Conservation (phyloP, 2,113 vertebrate genomes). For the Raja brachyura region DNA sequence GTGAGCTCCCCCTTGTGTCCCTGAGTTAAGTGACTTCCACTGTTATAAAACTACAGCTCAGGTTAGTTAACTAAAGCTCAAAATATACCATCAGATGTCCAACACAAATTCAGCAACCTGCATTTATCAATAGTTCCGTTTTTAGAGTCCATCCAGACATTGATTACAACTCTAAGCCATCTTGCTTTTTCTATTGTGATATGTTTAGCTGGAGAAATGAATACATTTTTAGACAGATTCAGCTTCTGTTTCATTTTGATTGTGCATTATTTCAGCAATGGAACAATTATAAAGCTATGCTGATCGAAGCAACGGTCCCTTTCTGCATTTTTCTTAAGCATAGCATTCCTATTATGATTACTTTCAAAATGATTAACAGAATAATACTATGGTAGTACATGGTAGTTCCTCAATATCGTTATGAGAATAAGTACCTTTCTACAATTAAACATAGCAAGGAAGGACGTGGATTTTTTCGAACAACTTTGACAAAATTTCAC, state of each 20-base stretch:
- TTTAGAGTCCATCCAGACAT: not conserved
- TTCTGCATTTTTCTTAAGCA: not conserved
- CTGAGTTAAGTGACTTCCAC: not conserved
- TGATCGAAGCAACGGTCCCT: not conserved
- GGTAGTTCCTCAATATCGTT: not conserved
- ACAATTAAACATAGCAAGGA: not conserved
- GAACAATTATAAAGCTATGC: not conserved
- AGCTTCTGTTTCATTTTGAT: not conserved
- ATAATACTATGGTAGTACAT: not conserved
- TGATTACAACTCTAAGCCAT: not conserved
- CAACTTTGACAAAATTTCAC: not conserved
- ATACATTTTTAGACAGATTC: not conserved
- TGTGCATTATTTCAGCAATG: not conserved
- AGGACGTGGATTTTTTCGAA: not conserved
- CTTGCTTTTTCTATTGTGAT: not conserved
- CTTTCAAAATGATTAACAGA: not conserved
- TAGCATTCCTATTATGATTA: not conserved
- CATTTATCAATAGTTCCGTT: not conserved
- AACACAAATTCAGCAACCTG: not conserved
- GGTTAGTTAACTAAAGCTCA: not conserved
- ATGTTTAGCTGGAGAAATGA: not conserved
- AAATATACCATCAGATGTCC: not conserved
- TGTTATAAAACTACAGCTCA: not conserved
- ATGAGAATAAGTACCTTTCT: not conserved
- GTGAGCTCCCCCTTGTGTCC: constrained; percentile 30